A percentile compares a stretch with the other conserved stretches of the same genome.
Evolutionary conservation across 2,797 vertebrate species (phyloP).

Genomic region (Phylloscopus collybita): DNA sequence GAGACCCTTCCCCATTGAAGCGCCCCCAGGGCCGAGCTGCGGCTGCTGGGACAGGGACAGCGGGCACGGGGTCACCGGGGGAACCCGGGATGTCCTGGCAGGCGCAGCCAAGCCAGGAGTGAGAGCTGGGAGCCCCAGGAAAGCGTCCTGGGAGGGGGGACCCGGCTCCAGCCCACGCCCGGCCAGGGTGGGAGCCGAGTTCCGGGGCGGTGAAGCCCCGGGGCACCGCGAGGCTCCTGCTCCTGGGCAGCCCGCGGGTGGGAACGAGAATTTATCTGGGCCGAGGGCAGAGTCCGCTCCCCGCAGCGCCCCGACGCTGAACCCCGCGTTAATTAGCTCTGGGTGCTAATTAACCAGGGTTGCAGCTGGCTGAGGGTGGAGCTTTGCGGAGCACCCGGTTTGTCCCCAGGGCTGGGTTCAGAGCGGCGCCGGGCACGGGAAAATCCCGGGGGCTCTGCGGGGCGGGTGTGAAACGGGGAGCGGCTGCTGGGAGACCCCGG

Average conservation of each 20-base stretch:
- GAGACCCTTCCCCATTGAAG: no score
- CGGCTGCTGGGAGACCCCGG: accelerated
- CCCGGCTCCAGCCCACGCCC: accelerated
- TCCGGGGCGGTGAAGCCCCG: accelerated
- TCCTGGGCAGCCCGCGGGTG: accelerated
- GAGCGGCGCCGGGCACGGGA: not conserved
- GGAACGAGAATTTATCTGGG: not conserved
- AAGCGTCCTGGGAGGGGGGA: accelerated
- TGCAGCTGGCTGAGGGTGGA: not conserved
- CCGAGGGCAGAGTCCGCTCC: not conserved
- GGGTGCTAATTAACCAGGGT: not conserved
- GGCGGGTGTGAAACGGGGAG: accelerated
- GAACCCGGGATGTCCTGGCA: not conserved
- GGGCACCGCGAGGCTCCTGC: accelerated
- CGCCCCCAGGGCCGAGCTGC: accelerated
- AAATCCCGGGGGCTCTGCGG: accelerated
- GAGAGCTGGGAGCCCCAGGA: accelerated
- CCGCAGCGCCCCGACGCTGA: not conserved
- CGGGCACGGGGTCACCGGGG: accelerated
- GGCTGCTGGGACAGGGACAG: not conserved
- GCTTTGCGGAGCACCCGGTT: not conserved
- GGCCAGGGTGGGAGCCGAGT: accelerated
- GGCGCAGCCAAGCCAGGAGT: not conserved
- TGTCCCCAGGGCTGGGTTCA: not conserved
- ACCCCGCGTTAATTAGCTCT: not conserved